Conservation (phyloP, 2,888 invertebrate genomes). For the Drosophila stalkeri region DNA sequence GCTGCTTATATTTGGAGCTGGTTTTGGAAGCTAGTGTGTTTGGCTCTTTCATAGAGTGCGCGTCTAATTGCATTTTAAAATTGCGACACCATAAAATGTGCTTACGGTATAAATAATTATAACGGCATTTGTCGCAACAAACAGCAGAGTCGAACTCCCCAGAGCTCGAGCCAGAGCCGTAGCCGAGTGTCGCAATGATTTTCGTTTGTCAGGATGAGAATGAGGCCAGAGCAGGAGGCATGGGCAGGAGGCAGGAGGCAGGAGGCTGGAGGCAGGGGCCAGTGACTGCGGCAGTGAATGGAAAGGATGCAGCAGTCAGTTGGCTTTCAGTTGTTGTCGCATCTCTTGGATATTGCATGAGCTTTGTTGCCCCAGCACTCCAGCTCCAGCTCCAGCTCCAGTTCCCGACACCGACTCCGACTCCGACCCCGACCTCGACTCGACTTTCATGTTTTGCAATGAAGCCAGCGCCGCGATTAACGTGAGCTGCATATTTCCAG, state of each 20-base stretch:
- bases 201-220: conserved; percentile 61
- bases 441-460: conserved; percentile 56
- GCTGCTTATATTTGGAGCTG: conserved; percentile 24
- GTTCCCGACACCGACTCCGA: too few species aligned
- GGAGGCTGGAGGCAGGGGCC: background rate
- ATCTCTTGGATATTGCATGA: conserved; percentile 81
- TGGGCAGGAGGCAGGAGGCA: background rate
- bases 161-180: conserved; percentile 28
- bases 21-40: conserved; percentile 38
- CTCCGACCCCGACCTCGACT: conserved; percentile 19
- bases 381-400: conserved; percentile 2
- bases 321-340: conserved; percentile 70
- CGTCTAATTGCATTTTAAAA: conserved; percentile 84
- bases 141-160: conserved; percentile 66
- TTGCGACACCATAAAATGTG: conserved; percentile 83
- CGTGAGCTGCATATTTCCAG: conserved; percentile 85
- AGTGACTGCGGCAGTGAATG: conserved; percentile 14
- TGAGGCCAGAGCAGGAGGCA: conserved; percentile 19
- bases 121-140: conserved; percentile 81
- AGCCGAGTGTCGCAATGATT: conserved; percentile 69
- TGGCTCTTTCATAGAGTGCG: conserved; percentile 57
- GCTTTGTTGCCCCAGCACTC: conserved; percentile 29
- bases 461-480: conserved; percentile 81
- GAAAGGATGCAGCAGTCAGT: conserved; percentile 44
- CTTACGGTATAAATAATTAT: conserved; percentile 84